These are phyloP conservation scores for Crotalus horridus DNA, from an alignment of 2,113 vertebrate genomes.

Conservation along the genomic window DNA sequence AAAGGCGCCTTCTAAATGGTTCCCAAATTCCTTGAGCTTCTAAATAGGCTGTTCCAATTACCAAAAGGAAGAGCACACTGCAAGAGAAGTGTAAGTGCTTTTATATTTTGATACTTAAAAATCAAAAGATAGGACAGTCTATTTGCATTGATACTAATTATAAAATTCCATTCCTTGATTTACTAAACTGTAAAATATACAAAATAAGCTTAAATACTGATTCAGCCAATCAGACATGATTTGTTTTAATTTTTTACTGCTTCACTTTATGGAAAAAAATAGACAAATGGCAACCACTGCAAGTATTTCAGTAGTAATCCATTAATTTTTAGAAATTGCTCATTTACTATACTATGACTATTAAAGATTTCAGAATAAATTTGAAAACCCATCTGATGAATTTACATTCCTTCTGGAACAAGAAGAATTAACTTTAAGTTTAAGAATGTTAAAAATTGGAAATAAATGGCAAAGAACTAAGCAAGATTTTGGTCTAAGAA, in stretches of 20 bases:
- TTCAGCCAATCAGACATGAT: neutral
- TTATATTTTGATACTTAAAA: neutral
- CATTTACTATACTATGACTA: too few relatives aligned
- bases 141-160: neutral
- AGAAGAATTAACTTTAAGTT: too few relatives aligned
- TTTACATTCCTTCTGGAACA: too few relatives aligned
- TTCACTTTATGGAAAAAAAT: neutral
- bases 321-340: too few relatives aligned
- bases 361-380: too few relatives aligned
- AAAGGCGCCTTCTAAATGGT: slow-evolving; percentile 90
- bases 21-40: slow-evolving; percentile 99
- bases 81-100: slow-evolving; percentile 21
- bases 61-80: slow-evolving; percentile 93
- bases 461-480: too few relatives aligned
- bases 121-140: neutral
- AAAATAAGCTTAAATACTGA: neutral
- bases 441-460: too few relatives aligned
- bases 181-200: neutral
- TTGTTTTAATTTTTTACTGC: neutral
- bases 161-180: neutral
- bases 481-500: too few relatives aligned
- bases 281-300: neutral
- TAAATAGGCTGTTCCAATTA: slow-evolving; percentile 92
- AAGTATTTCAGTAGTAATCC: neutral
- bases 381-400: too few relatives aligned